Conservation (phyloP, 2,113 vertebrate species). For the Nibea coibor region DNA sequence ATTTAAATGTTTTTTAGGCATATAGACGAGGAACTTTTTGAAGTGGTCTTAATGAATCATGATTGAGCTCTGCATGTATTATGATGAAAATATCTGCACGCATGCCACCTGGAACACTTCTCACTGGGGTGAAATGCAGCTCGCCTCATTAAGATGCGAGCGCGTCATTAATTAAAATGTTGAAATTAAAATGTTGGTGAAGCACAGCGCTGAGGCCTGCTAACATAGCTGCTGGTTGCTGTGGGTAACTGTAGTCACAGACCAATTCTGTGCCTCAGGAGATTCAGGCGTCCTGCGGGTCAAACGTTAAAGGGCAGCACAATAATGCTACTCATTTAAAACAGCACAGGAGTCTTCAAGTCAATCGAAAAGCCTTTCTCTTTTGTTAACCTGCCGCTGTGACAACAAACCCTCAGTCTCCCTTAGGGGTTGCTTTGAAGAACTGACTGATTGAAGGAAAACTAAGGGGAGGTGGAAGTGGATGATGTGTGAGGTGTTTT, state of each 20-base stretch:
- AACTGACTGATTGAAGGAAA: background rate
- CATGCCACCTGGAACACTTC: slow-evolving; percentile 1
- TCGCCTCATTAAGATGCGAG: slow-evolving; percentile 20
- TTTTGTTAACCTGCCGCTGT: slow-evolving; percentile 9
- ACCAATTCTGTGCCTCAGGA: background rate
- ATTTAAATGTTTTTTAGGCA: background rate
- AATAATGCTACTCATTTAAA: slow-evolving; percentile 5
- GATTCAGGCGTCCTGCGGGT: slow-evolving; percentile 14
- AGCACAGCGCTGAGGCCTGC: background rate
- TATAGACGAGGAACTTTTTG: background rate
- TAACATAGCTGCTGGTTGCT: slow-evolving; percentile 33
- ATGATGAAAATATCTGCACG: slow-evolving; percentile 6
- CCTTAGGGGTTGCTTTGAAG: background rate
- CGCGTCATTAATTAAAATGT: slow-evolving; percentile 5
- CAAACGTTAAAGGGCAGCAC: slow-evolving; percentile 12
- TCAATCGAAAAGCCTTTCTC: slow-evolving; percentile 7
- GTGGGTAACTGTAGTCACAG: background rate
- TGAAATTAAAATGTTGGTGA: slow-evolving; percentile 20
- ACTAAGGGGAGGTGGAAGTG: background rate
- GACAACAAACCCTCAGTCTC: background rate
- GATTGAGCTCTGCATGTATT: background rate
- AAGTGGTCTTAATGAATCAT: background rate
- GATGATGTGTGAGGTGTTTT: slow-evolving; percentile 48
- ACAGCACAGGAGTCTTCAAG: background rate
- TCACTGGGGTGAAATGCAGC: slow-evolving; percentile 1